Base-by-base conservation (phyloP, 2,888 invertebrate genomes). In the Drosophila leonis region DNA sequence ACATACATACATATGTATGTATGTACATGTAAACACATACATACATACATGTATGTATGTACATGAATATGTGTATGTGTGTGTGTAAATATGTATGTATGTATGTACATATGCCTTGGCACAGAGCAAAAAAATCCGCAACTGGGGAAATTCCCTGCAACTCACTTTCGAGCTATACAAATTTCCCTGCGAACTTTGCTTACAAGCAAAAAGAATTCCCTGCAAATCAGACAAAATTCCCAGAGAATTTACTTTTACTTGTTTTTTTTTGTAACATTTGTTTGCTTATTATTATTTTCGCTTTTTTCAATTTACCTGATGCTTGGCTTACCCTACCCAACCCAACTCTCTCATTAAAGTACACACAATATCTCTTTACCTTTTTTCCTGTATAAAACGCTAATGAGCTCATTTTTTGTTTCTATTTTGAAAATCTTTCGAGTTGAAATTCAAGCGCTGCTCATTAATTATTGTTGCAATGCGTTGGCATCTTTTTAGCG, bases 141-240 rank as follows among this genome's bases (percentile, higher is more conserved):
- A 65, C 60, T 61, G 69, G 67, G 80, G 64, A 87, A 86, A 74
- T 64, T 74, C 63, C 71, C 51, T 66, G 62, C 54, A 24, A 66
- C 46, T 51, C 54, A 64, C 48, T 59, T 46, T 39, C 37, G 27
- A 52, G 55, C 10, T 27, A 15, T 4, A 29, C 9, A 29, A 48
- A 48, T 48, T 48, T 31, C 48, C 48, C 29, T 7, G 29, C 18
- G 24, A 2, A 24, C 24, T 24, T 24, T 24, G 24, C 24, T 24
- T 24, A 24, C 24, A 33, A 41, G 51, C 31, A 62, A 39, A 46
- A 56, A 66, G 66, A 78, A 68, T 46, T 46, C 9, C 27, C 27
- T 69, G 42, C 56, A 62, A 62, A 65, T 75, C 35, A 60, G 51
- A 59, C 46, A 65, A 49, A 69, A 64, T 63, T 75, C 52, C 70